Conservation (phyloP, 2,797 vertebrate genomes). For the Malurus leucopterus region DNA sequence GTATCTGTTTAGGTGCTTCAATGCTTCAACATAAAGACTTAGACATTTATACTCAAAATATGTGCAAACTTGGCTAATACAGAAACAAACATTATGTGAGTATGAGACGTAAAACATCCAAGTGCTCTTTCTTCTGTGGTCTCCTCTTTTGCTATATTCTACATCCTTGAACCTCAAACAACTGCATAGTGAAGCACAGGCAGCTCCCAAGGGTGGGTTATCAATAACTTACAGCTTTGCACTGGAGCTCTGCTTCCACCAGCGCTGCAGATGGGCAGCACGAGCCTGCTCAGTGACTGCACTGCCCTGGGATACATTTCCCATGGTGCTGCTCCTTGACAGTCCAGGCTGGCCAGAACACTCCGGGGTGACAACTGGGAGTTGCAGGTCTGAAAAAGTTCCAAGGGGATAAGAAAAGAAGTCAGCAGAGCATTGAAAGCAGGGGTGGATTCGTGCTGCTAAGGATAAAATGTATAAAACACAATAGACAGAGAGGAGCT, state of each 20-base stretch:
- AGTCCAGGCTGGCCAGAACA: constrained; percentile 49
- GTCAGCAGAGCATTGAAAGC: not conserved
- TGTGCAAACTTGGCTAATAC: not conserved
- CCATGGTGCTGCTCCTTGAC: not conserved
- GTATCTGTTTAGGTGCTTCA: not conserved
- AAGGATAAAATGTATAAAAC: not conserved
- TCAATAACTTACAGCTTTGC: constrained; percentile 53
- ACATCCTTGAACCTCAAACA: not conserved
- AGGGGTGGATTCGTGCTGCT: rapidly evolving
- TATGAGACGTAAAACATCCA: not conserved
- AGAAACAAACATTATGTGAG: not conserved
- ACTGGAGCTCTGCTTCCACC: not conserved
- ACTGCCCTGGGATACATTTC: not conserved
- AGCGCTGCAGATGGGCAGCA: not conserved
- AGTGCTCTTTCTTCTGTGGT: not conserved
- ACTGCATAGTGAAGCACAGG: not conserved
- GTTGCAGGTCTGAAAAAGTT: constrained; percentile 68
- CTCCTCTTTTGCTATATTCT: not conserved
- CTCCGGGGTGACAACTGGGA: constrained; percentile 65
- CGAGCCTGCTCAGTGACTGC: not conserved
- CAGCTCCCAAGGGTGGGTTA: not conserved
- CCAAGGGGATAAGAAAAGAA: not conserved
- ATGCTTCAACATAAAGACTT: not conserved
- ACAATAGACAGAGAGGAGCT: not conserved
- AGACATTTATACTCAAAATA: not conserved